Evolutionary conservation across 2,113 vertebrate species (phyloP).

Genomic region (Herpailurus yagouaroundi): DNA sequence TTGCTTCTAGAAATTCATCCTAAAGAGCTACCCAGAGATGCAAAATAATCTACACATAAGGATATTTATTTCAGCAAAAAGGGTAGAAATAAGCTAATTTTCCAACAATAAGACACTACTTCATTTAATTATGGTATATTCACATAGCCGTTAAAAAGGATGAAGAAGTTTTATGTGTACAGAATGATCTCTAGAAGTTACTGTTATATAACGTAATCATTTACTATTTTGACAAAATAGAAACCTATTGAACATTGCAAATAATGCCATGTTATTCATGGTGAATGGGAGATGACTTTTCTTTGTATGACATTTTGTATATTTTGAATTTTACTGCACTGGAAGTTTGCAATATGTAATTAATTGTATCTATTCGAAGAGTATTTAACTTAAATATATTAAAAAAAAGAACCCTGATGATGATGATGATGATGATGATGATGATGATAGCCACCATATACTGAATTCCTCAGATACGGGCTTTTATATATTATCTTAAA

Average conservation of each 20-base stretch:
- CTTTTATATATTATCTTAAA: not conserved
- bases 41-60: not conserved
- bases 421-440: not conserved
- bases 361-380: not conserved
- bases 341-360: not conserved
- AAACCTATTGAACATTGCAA: not conserved
- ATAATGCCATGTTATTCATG: not conserved
- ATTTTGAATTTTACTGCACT: not conserved
- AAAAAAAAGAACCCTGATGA: not conserved
- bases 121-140: constrained; percentile 12
- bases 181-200: not conserved
- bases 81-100: not conserved
- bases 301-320: not conserved
- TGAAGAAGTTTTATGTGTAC: not conserved
- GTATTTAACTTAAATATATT: not conserved
- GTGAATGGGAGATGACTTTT: not conserved
- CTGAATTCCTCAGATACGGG: not conserved
- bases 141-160: not conserved
- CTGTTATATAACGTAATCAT: not conserved
- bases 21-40: not conserved
- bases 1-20: not conserved
- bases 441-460: not conserved
- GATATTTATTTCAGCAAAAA: not conserved
- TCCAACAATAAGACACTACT: not conserved
- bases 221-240: not conserved